A percentile compares a stretch with the other conserved stretches of the same genome.
These are phyloP conservation scores for Cosmorhoe ocellata DNA, from an alignment of 2,888 invertebrate species.

Conservation along the genomic window DNA sequence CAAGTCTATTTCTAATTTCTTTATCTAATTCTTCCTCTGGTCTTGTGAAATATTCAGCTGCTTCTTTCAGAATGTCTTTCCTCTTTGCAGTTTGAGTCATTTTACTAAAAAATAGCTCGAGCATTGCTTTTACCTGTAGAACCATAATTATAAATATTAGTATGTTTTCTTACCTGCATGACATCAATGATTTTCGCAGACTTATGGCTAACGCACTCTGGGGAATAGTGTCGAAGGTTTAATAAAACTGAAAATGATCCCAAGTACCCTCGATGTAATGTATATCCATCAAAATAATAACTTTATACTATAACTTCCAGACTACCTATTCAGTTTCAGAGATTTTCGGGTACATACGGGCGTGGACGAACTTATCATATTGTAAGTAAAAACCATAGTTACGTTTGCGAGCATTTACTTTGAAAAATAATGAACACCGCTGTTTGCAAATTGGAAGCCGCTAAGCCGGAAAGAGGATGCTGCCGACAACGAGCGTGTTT, in stretches of 20 bases:
- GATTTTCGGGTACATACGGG: too few relatives aligned
- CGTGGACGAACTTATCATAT: too few relatives aligned
- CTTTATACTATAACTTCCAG: too few relatives aligned
- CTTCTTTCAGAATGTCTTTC: constrained; percentile 48
- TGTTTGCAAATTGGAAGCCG: not conserved
- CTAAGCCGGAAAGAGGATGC: constrained; percentile 1
- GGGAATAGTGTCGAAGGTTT: too few relatives aligned
- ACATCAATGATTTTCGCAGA: too few relatives aligned
- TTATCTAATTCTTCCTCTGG: constrained; percentile 48
- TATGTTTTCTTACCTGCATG: too few relatives aligned
- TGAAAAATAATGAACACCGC: not conserved
- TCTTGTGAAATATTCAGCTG: constrained; percentile 53
- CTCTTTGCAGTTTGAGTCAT: constrained; percentile 44
- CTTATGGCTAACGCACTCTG: too few relatives aligned
- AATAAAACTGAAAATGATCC: too few relatives aligned
- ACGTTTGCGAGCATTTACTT: not conserved
- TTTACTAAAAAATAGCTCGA: constrained; percentile 53
- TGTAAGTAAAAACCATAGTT: not conserved
- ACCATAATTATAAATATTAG: not conserved
- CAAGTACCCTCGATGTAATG: too few relatives aligned
- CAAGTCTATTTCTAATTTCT: constrained; percentile 49
- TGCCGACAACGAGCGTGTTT: not conserved
- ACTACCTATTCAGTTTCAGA: too few relatives aligned
- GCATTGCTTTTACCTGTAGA: constrained; percentile 55
- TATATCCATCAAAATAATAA: too few relatives aligned